These are phyloP conservation scores for Macrochelys suwanniensis DNA, from an alignment of 2,797 vertebrate species.

Conservation along the genomic window DNA sequence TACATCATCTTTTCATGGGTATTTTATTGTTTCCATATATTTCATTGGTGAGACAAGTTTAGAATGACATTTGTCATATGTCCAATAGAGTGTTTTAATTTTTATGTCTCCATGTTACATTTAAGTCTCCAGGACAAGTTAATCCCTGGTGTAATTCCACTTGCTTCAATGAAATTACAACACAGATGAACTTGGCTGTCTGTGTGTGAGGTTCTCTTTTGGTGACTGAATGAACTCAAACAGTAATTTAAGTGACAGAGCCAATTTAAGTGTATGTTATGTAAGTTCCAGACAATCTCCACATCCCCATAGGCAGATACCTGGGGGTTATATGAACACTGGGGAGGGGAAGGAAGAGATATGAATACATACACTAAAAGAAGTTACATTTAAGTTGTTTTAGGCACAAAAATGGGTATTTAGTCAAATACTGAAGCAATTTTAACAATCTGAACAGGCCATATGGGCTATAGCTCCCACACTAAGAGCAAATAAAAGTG, in stretches of 20 bases:
- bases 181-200: background rate
- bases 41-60: constrained; percentile 17
- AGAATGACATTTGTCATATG: constrained; percentile 5
- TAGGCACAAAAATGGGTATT: background rate
- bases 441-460: background rate
- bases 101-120: background rate
- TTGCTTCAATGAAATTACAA: background rate
- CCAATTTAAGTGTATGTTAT: background rate
- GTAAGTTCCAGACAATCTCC: background rate
- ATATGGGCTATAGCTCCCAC: background rate
- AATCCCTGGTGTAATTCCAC: background rate
- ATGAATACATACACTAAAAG: background rate
- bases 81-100: background rate
- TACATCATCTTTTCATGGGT: background rate
- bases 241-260: background rate
- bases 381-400: background rate
- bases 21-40: constrained; percentile 24
- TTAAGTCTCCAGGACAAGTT: background rate
- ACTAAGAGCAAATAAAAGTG: background rate
- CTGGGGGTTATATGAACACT: background rate
- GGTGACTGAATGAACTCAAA: background rate
- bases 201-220: background rate
- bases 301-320: background rate
- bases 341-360: background rate
- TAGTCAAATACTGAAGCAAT: background rate